phyloP scores from a whole-genome alignment of 2,113 vertebrate species.

The Heptranchias perlo region DNA sequence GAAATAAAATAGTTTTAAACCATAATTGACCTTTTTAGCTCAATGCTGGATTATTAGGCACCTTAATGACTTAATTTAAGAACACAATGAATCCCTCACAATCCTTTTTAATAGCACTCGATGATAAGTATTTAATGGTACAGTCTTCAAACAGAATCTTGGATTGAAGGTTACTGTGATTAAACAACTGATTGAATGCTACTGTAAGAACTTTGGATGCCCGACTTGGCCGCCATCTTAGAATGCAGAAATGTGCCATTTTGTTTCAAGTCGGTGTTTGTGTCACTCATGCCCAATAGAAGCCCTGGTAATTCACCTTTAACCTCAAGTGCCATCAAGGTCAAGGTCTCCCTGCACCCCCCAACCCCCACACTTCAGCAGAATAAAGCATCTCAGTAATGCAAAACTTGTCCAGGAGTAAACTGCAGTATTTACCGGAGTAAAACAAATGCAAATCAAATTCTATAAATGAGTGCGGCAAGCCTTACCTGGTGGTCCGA shows the following conservation, averaged over 20 bases:
- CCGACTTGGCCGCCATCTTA: constrained; percentile 48
- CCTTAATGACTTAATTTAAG: background rate
- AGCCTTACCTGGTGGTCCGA: background rate
- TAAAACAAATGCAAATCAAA: background rate
- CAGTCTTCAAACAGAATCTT: background rate
- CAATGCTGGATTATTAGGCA: background rate
- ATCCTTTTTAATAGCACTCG: background rate
- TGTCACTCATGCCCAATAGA: background rate
- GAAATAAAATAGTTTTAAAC: background rate
- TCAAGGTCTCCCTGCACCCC: background rate
- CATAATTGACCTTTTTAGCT: background rate
- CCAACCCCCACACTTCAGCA: background rate
- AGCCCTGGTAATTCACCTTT: background rate
- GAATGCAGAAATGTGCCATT: constrained; percentile 24
- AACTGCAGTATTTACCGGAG: background rate
- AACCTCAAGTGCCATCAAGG: background rate
- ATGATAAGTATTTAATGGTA: background rate
- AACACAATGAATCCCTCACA: background rate
- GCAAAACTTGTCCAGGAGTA: no score
- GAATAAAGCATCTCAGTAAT: background rate
- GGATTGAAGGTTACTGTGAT: background rate
- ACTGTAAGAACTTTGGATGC: constrained; percentile 47
- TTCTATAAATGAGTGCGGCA: background rate
- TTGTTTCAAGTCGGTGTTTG: background rate
- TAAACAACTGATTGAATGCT: background rate